Conservation (phyloP, 2,888 invertebrate genomes). For the Thera britannica region DNA sequence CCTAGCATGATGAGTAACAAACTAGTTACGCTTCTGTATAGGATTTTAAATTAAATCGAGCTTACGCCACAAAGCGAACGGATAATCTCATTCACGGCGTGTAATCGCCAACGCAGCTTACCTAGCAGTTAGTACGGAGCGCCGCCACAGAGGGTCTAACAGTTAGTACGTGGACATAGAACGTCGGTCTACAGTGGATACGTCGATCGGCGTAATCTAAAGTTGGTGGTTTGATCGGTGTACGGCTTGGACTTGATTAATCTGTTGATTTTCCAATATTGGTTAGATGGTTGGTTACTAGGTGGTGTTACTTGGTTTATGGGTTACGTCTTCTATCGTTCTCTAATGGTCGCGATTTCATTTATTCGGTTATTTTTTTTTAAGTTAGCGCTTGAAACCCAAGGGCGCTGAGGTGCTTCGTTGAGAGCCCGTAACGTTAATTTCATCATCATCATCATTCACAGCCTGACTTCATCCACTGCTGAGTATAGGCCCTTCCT, state of each 20-base stretch:
- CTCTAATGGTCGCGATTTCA: too few species aligned
- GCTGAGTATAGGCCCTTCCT: too few species aligned
- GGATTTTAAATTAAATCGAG: slow-evolving; percentile 24
- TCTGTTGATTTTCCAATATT: slow-evolving; percentile 16
- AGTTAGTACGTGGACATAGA: neutral
- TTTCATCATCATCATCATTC: too few species aligned
- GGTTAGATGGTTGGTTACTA: neutral
- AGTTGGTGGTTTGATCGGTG: slow-evolving; percentile 1
- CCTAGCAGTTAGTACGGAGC: slow-evolving; percentile 1
- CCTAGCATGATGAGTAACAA: slow-evolving; percentile 3
- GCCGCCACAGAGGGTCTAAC: neutral
- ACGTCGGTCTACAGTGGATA: neutral
- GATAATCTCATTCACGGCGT: slow-evolving; percentile 22
- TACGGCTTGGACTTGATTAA: slow-evolving; percentile 13
- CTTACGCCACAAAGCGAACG: slow-evolving; percentile 28
- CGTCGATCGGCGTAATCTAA: slow-evolving; percentile 3
- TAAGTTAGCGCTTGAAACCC: too few species aligned
- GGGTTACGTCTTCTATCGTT: neutral
- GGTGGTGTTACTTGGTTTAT: neutral
- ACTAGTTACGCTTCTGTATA: slow-evolving; percentile 13
- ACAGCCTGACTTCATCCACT: too few species aligned
- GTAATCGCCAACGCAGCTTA: slow-evolving; percentile 25
- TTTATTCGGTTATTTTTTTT: too few species aligned
- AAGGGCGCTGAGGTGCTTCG: too few species aligned
- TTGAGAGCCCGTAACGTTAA: too few species aligned